Evolutionary conservation across 2,888 invertebrate species (phyloP).

Genomic region (Protodeltote pygarga): DNA sequence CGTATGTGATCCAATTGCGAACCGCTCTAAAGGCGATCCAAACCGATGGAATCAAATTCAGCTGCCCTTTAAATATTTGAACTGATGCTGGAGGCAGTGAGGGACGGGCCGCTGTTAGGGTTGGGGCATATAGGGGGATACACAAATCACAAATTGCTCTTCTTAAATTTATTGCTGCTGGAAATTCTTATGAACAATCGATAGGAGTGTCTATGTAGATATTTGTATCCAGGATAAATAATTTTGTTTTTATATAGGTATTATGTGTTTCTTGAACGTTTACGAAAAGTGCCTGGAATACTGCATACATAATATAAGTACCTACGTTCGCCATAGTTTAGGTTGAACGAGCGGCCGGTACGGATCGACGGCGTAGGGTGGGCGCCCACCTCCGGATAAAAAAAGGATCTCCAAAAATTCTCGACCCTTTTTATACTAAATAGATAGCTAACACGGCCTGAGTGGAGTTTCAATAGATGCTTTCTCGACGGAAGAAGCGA

Average conservation of each 20-base stretch:
- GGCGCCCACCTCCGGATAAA: constrained; percentile 77
- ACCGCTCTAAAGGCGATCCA: constrained; percentile 58
- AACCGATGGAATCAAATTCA: constrained; percentile 76
- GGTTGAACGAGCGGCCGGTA: constrained; percentile 35
- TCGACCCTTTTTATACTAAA: constrained; percentile 87
- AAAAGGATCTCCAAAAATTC: constrained; percentile 83
- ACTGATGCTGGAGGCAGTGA: constrained; percentile 63
- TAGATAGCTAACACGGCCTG: constrained; percentile 87
- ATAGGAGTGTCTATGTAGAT: background rate
- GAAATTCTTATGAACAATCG: constrained; percentile 5
- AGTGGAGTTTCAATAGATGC: constrained; percentile 87
- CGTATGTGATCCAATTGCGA: constrained; percentile 84
- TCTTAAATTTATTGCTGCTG: constrained; percentile 29
- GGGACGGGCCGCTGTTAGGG: constrained; percentile 28
- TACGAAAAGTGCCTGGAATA: constrained; percentile 42
- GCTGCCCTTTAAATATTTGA: constrained; percentile 85
- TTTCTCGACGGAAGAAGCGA: constrained; percentile 85
- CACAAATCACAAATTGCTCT: constrained; percentile 45
- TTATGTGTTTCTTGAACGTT: constrained; percentile 17
- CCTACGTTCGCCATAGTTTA: constrained; percentile 33
- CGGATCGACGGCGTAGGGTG: constrained; percentile 54
- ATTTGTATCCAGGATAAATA: too few species aligned
- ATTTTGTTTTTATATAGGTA: too few species aligned
- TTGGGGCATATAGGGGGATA: constrained; percentile 18
- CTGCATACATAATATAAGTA: constrained; percentile 41